Conservation (phyloP, 2,113 vertebrate species). For the Hystrix brachyura region DNA sequence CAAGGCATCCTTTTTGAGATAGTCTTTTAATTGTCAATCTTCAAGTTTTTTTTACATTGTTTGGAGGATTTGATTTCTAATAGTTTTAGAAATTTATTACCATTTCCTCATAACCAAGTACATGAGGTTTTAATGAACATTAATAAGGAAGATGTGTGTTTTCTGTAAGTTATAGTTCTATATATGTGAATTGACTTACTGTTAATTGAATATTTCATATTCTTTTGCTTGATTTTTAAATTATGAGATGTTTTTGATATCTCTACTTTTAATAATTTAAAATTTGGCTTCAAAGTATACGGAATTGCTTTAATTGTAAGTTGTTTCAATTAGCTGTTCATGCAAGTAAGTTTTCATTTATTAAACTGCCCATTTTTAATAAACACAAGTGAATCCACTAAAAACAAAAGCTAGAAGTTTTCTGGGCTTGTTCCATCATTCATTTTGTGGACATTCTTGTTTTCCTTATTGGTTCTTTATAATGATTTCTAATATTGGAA, state of each 20-base stretch:
- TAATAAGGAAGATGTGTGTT: not conserved
- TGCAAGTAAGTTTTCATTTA: constrained; percentile 26
- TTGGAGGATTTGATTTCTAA: constrained; percentile 28
- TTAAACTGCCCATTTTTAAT: constrained; percentile 28
- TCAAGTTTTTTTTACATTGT: not conserved
- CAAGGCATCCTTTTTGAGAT: not conserved
- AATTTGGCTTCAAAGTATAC: not conserved
- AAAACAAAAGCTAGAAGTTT: constrained; percentile 39
- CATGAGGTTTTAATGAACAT: constrained; percentile 1
- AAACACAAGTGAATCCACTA: not conserved
- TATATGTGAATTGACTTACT: not conserved
- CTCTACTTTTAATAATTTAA: not conserved
- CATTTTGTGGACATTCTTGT: not conserved
- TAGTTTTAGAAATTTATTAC: constrained; percentile 39
- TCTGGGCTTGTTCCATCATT: not conserved
- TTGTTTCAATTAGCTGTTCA: not conserved
- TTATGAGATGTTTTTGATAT: not conserved
- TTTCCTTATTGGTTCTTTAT: not conserved
- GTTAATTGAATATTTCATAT: not conserved
- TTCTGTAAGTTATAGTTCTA: not conserved
- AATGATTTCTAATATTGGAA: constrained; percentile 16
- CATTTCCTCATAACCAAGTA: not conserved
- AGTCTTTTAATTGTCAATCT: not conserved
- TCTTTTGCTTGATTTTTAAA: not conserved
- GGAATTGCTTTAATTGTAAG: not conserved